phyloP scores from a whole-genome alignment of 2,888 invertebrate species.

The Sesamia inferens region DNA sequence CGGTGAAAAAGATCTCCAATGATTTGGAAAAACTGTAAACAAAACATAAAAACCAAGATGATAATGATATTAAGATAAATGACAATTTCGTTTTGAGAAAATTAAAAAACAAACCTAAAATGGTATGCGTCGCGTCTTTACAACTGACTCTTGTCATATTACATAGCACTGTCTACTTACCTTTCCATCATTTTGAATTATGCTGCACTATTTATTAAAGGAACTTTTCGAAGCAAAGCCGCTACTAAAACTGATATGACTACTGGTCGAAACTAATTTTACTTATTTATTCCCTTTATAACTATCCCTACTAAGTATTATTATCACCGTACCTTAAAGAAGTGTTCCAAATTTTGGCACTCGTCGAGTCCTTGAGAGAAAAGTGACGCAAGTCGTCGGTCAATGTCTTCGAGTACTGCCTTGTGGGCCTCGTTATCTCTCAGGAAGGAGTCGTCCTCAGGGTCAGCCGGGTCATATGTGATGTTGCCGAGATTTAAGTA shows the following conservation, averaged over 20 bases:
- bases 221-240: background rate
- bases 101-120: background rate
- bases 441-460: slow-evolving; percentile 92
- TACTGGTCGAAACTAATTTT: background rate
- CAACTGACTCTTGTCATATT: background rate
- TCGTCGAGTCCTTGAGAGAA: slow-evolving; percentile 95
- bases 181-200: background rate
- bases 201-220: background rate
- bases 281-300: background rate
- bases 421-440: slow-evolving; percentile 91
- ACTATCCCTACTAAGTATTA: too few species aligned
- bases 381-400: slow-evolving; percentile 94
- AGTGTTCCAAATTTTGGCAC: slow-evolving; percentile 88
- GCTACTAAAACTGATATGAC: background rate
- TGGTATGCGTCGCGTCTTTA: too few species aligned
- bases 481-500: slow-evolving; percentile 87
- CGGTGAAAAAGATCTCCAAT: slow-evolving; percentile 94
- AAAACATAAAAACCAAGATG: background rate
- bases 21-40: slow-evolving; percentile 92
- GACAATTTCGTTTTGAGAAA: background rate
- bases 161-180: background rate
- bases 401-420: slow-evolving; percentile 92
- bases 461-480: slow-evolving; percentile 93
- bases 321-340: slow-evolving; percentile 79
- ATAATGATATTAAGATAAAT: background rate